A percentile compares a stretch with the other conserved stretches of the same genome.
phyloP scores from a whole-genome alignment of 2,113 vertebrate species.

The Cairina moschata region DNA sequence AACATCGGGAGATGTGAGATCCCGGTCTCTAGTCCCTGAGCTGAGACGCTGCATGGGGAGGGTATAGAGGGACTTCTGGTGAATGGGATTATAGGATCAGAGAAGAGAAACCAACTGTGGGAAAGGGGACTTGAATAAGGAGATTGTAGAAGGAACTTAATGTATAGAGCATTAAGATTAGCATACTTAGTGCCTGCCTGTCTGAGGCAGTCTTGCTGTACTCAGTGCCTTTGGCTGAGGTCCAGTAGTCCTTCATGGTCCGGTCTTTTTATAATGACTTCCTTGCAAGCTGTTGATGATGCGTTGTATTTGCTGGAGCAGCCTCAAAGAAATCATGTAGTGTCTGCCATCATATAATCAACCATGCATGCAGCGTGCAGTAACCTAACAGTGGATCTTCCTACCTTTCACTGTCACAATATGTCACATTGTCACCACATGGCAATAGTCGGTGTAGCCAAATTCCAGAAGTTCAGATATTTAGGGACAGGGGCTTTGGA shows the following conservation, averaged over 20 bases:
- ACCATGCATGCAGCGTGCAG: background rate
- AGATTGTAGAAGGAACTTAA: background rate
- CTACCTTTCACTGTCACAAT: background rate
- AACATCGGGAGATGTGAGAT: background rate
- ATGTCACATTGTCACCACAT: background rate
- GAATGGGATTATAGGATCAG: background rate
- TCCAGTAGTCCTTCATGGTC: background rate
- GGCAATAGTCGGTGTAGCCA: background rate
- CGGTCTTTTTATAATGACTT: background rate
- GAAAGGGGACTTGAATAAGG: background rate
- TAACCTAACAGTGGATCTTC: background rate
- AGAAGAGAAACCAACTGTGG: background rate
- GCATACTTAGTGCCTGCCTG: background rate
- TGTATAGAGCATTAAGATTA: background rate
- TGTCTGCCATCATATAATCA: background rate
- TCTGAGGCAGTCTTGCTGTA: background rate
- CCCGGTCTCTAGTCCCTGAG: fast-evolving
- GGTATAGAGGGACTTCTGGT: background rate
- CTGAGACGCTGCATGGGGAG: background rate
- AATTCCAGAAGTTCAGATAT: background rate
- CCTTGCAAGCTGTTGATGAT: background rate
- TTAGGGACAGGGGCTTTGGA: background rate
- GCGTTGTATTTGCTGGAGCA: background rate
- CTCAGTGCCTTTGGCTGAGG: background rate
- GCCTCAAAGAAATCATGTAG: background rate